Evolutionary conservation across 2,888 invertebrate genomes (phyloP), one percentile per base, ranked within the genome.

Genomic region (Drosophila monieri): DNA sequence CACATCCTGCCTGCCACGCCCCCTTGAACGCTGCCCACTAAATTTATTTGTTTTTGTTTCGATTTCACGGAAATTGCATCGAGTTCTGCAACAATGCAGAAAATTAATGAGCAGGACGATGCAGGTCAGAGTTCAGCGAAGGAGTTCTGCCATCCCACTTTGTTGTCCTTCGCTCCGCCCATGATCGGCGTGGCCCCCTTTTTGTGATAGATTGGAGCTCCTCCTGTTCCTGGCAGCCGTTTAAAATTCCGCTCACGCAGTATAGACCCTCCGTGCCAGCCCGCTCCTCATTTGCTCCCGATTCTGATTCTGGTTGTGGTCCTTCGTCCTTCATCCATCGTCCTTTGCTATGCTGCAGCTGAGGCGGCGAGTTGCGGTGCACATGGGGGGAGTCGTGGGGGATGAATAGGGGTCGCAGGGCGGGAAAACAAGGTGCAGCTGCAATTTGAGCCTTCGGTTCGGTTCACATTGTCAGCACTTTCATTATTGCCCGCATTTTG

Each of bases 391-490:
- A 27, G 56, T 12, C 5, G 12, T 6, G 15, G 23, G 9, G 46
- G 25, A 5, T 12, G 21, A 43, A 39, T 5, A 41, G 41, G 18
- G 41, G 41, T 15, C 41, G 9, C 10, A 23, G 53, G 73, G 25
- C 18, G 8, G 41, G 41, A 25, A 39, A 48, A 52, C 51, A 62
- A 56, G 76, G 59, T 52, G 73, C 67, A 76, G 64, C 52, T 72
- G 76, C 73, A 75, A 73, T 73, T 73, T 60, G 49, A 47, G 60
- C 55, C 58, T 48, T 71, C 39, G 43, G 44, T 51, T 71, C 37
- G 25, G 66, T 30, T 66, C 48, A 73, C 76, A 76, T 76, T 75
- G 75, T 75, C 76, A 76, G 76, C 76, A 75, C 64, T 72, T 72
- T 75, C 73, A 76, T 76, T 71, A 72, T 62, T 60, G 76, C 60